A percentile compares a stretch with the other conserved stretches of the same genome.
Evolutionary conservation across 2,888 invertebrate genomes (phyloP).

Genomic region (Tipula helvola): DNA sequence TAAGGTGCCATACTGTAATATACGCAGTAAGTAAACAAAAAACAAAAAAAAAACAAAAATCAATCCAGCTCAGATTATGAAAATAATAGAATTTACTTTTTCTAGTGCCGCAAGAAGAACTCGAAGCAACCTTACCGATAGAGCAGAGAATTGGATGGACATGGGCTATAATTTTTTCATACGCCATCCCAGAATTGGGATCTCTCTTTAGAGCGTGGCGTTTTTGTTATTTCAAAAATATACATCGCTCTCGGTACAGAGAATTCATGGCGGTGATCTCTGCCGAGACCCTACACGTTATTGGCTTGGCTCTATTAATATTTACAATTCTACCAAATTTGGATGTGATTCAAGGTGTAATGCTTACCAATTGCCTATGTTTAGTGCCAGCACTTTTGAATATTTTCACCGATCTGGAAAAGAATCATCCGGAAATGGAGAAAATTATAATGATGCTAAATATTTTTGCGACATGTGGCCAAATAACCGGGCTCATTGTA

Average conservation of each 20-base stretch:
- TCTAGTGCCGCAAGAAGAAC: conserved; percentile 47
- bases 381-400: conserved; percentile 59
- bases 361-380: conserved; percentile 74
- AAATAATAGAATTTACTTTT: background rate
- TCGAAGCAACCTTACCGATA: conserved; percentile 45
- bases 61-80: background rate
- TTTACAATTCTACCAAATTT: conserved; percentile 66
- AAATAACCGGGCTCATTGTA: conserved; percentile 52
- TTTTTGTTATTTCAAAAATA: conserved; percentile 61
- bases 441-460: conserved; percentile 33
- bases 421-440: background rate
- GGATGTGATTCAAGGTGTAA: conserved; percentile 68
- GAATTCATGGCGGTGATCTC: conserved; percentile 45
- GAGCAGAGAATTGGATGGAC: conserved; percentile 63
- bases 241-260: conserved; percentile 39
- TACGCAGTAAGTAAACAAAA: conserved; percentile 23
- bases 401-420: background rate
- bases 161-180: conserved; percentile 65
- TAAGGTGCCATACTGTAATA: conserved; percentile 47
- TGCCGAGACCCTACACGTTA: conserved; percentile 66
- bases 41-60: background rate
- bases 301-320: conserved; percentile 66
- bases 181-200: conserved; percentile 63
- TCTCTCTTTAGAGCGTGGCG: conserved; percentile 56
- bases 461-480: conserved; percentile 46